Evolutionary conservation across 2,888 invertebrate genomes (phyloP).

Genomic region (Bugulina stolonifera): DNA sequence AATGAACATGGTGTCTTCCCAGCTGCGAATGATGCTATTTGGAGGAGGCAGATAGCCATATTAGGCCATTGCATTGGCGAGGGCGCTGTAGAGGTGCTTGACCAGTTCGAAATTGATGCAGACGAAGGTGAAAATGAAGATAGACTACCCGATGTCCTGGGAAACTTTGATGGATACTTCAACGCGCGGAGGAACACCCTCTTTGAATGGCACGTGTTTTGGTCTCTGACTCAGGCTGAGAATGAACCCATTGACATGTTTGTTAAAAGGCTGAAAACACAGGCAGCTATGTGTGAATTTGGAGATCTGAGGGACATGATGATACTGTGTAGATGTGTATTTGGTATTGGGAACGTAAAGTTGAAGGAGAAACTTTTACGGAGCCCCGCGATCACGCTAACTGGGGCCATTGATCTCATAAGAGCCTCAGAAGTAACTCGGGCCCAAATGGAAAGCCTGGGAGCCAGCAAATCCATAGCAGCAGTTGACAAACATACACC

Average conservation of each 20-base stretch:
- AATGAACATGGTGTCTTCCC: not conserved
- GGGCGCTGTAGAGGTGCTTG: not conserved
- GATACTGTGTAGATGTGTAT: not conserved
- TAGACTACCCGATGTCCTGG: not conserved
- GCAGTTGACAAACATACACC: not conserved
- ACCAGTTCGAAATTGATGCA: not conserved
- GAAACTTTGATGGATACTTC: not conserved
- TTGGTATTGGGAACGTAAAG: not conserved
- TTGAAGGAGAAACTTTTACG: not conserved
- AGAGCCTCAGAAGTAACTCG: not conserved
- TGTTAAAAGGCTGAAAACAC: constrained; percentile 3
- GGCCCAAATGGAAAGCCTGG: not conserved
- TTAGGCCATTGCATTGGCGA: not conserved
- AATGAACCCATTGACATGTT: not conserved
- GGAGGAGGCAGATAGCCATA: not conserved
- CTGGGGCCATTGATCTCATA: not conserved
- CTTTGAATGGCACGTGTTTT: not conserved
- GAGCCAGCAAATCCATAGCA: not conserved
- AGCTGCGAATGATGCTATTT: not conserved
- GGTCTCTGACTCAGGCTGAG: constrained; percentile 7
- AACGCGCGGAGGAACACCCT: not conserved
- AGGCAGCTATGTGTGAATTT: constrained; percentile 23
- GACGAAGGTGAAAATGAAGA: not conserved
- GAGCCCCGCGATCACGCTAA: not conserved
- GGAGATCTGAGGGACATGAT: not conserved